Evolutionary conservation across 1,140 invertebrate species (phyloP), one percentile per base, ranked within the genome.

Genomic region (Popillia japonica): DNA sequence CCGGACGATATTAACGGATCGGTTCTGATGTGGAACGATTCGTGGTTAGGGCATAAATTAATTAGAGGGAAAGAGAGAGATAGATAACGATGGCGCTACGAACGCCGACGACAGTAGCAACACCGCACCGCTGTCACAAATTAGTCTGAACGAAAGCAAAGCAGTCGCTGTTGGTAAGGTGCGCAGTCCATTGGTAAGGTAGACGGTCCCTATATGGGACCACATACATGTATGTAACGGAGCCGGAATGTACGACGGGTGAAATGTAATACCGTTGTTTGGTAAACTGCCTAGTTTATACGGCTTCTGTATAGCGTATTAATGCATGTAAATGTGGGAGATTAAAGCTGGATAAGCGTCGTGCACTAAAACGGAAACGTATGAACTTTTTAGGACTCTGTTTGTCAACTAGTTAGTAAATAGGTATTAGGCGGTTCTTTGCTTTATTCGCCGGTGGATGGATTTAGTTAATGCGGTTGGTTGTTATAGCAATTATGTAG

Each of bases 1-100:
- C 48, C 81, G 75, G 68, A 55, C 77, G 64, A 78, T 82, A 82
- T 82, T 82, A 82, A 82, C 81, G 79, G 80, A 82, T 82, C 76
- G 79, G 79, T 80, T 79, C 79, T 75, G 77, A 80, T 79, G 76
- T 72, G 77, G 77, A 17, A 55, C 78, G 74, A 75, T 76, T 78
- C 61, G 34, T 73, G 68, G 59, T 78, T 75, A 78, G 27, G 72
- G 74, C 77, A 80, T 80, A 80, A 80, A 80, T 80, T 80, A 80
- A 80, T 80, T 80, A 80, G n/a, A n/a, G 14, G 59, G 48, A 14
- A 17, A 55, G 48, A 41, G 55, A 14, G 41, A 48, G 76, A 23
- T 77, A 10, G n/a, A 20, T 72, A 23, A 41, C 72, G 40, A 72
- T 34, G 72, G 9, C 72, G n/a, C n/a, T 55, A 55, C 48, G 48